Evolutionary conservation across 2,888 invertebrate genomes (phyloP), one percentile per base, ranked within the genome.

Genomic region (Eupithecia pulchellata): DNA sequence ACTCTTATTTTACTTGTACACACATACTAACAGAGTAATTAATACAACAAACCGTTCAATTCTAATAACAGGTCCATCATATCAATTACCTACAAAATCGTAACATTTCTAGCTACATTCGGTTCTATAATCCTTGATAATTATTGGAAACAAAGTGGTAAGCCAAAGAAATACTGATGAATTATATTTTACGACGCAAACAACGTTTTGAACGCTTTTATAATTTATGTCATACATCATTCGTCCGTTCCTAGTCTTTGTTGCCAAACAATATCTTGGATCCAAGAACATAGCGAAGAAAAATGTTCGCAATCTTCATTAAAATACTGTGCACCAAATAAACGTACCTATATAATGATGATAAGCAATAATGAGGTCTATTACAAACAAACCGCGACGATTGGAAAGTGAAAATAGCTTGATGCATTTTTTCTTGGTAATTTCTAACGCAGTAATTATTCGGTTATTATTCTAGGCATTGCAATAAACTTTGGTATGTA

Each of bases 351-450:
- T 20, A 60, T 60, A 60, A 60, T 30, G 58, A 60, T 60, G 58
- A 30, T 52, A 52, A 52, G 25, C 58, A 32, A 60, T 82, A 83
- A 84, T 84, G 76, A 81, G 75, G 69, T 58, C 66, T 73, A 72
- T 75, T 74, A 77, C 66, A 64, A 60, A 77, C 71, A 66, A 60
- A 73, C 68, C 68, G 72, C 72, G 65, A 78, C 77, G 78, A 71
- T 78, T 83, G 74, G 77, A 82, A 84, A 86, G 84, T 82, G 82
- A 85, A 84, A 84, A 81, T 79, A 2, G 71, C 52, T 71, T 67
- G 67, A 69, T 73, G 71, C 75, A 75, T 74, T 75, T 70, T 73
- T 70, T 73, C 9, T 55, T 52, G 9, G 39, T 58, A 63, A 70
- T 71, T 73, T 69, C 69, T 69, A 67, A 30, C 57, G 39, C 14